These are phyloP conservation scores for Leptinotarsa undecemlineata DNA, from an alignment of 1,140 invertebrate species.

Conservation along the genomic window DNA sequence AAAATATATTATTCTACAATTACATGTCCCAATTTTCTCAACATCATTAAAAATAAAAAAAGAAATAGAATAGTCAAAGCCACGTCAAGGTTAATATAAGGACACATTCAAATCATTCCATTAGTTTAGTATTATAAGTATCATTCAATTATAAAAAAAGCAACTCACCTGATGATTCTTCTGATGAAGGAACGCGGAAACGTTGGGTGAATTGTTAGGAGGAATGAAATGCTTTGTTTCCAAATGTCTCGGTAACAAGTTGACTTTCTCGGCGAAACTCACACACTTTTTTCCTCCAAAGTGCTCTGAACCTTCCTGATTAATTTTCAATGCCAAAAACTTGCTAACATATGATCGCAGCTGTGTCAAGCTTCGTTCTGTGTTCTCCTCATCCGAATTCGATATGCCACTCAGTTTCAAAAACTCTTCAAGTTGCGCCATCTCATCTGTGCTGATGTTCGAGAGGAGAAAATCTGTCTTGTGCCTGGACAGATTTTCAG, in stretches of 20 bases:
- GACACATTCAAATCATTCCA: no score
- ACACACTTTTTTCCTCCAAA: constrained; percentile 69
- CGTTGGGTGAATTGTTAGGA: constrained; percentile 74
- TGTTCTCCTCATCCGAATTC: constrained; percentile 67
- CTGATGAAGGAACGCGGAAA: constrained; percentile 62
- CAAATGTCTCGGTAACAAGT: constrained; percentile 39
- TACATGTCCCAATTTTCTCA: no score
- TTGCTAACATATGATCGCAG: constrained; percentile 71
- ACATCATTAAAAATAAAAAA: no score
- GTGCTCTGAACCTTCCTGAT: constrained; percentile 59
- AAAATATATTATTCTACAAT: no score
- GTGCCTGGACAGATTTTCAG: constrained; percentile 56
- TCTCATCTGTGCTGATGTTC: constrained; percentile 64
- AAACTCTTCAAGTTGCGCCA: constrained; percentile 73
- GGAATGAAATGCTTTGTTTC: constrained; percentile 59
- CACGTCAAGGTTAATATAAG: no score
- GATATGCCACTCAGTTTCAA: constrained; percentile 72
- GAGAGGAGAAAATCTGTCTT: constrained; percentile 47
- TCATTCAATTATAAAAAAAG: no score
- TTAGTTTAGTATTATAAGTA: no score
- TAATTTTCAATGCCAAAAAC: constrained; percentile 64
- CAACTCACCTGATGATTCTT: constrained; percentile 50
- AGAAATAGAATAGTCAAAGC: no score
- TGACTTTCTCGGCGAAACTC: constrained; percentile 66
- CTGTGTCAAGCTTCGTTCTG: constrained; percentile 67